A percentile compares a stretch with the other conserved stretches of the same genome.
phyloP scores from a whole-genome alignment of 1,140 invertebrate genomes.

The Drosophila eugracilis region DNA sequence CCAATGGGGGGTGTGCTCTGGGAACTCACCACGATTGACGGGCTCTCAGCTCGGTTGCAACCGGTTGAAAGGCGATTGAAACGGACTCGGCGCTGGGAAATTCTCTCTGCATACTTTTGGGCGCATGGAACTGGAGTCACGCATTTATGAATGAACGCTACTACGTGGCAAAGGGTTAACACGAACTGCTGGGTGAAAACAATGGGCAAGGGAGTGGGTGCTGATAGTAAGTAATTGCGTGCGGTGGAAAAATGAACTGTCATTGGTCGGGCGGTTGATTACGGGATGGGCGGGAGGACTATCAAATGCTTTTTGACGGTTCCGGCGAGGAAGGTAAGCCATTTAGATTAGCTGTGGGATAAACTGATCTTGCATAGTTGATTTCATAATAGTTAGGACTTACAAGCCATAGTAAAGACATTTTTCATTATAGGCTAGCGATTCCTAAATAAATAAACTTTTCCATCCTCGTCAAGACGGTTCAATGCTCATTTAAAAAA shows the following conservation, averaged over 20 bases:
- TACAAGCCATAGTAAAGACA: too few species aligned
- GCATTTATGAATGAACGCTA: constrained; percentile 74
- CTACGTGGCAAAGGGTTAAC: constrained; percentile 44
- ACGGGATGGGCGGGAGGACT: not conserved
- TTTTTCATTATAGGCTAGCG: too few species aligned
- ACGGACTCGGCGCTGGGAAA: constrained; percentile 63
- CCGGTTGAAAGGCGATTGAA: constrained; percentile 51
- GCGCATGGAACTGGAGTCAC: constrained; percentile 28
- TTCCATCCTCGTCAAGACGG: too few species aligned
- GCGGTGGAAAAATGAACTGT: constrained; percentile 66
- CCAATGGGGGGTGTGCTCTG: constrained; percentile 70
- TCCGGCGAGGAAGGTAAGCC: too few species aligned
- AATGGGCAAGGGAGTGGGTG: not conserved
- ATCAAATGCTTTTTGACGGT: not conserved
- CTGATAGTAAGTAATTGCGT: constrained; percentile 50
- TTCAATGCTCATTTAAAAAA: too few species aligned
- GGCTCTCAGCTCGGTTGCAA: constrained; percentile 44
- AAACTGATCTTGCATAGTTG: too few species aligned
- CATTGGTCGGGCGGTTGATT: constrained; percentile 71
- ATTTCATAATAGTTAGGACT: too few species aligned
- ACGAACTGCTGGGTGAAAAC: not conserved
- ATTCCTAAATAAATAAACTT: too few species aligned
- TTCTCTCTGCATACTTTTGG: constrained; percentile 60
- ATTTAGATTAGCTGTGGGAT: too few species aligned
- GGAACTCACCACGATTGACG: constrained; percentile 65